Base-by-base conservation (phyloP, 2,888 invertebrate genomes). In the Cistogaster globosa region DNA sequence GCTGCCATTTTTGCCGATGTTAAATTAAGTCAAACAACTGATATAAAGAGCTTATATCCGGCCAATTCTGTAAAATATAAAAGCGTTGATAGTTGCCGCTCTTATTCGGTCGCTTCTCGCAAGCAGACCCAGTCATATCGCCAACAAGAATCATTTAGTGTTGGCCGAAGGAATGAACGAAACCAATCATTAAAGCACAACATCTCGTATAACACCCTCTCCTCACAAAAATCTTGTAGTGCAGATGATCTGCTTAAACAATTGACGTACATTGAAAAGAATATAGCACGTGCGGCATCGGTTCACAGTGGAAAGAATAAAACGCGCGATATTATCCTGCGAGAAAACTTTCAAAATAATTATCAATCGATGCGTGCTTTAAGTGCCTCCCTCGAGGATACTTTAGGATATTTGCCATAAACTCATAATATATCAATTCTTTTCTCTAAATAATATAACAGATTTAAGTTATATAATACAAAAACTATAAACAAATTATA, bases 1-100 rank as follows among this genome's bases (percentile, higher is more conserved):
- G 97, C 97, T 0, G 97, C 97, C 0, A 93, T 97, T 38, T 97
- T 97, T 91, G 96, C 96, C 0, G 96, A 96, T 89, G 95, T 96
- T 60, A 95, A 95, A 51, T 93, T 96, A 0, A 95, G 95, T 36
- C 96, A 96, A 92, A 94, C 95, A 16, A 95, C 95, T 0, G 96
- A 95, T 90, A 95, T 96, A 53, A 93, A 93, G 78, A 94, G 93
- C 69, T 88, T 94, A 36, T 91, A 91, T 53, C 86, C 89, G 20
- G 57, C 69, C 2, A 22, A 38, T 26, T 86, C 87, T 1, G 55
- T 79, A n/a, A 74, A 62, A 14, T 55, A 60, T 16, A 79, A 80
- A 48, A 84, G 55, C n/a, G 87, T 86, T 6, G 88, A 87, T n/a
- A 90, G 88, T 74, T 88, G 88, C 60, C 89, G 89, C 16, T 90